Evolutionary conservation across 2,888 invertebrate genomes (phyloP), one percentile per base, ranked within the genome.

Genomic region (Meliscaeva auricollis): DNA sequence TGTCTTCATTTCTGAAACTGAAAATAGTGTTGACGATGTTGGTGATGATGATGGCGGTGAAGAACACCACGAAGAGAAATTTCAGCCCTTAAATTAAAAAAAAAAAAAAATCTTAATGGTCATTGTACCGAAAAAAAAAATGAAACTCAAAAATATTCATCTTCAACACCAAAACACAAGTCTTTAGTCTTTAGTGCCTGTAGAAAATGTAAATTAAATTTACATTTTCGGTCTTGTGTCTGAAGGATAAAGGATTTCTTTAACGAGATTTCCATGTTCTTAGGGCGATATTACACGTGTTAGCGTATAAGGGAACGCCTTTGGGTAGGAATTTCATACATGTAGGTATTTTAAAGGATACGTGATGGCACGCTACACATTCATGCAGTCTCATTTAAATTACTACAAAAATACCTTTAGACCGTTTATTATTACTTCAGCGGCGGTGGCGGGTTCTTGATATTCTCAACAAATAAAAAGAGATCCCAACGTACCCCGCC

Each of bases 81-180:
- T 22, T 8, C 30, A 32, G 32, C 52, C 35, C 68, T 76, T 35
- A 48, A 26, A n/a, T 13, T 13, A 13, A 50, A 54, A 58, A 54
- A 68, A 48, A 81, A 13, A 48, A 52, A 72, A 62, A 38, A 46
- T 62, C n/a, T 15, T 17, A 50, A 66, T 84, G 74, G 83, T 70
- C 83, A 84, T 70, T 79, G 79, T 78, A 69, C 69, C 50, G 7
- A 8, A 11, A 3, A 52, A 54, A 48, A 26, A 66, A 74, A 74
- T 50, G 82, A 38, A n/a, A 72, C 66, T 79, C 64, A 48, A 69
- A 68, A 68, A 62, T 44, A 35, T 17, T 50, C 9, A 17, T 13
- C 17, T 30, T 54, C 13, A 20, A 20, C 41, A 22, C 20, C n/a
- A n/a, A 20, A 13, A n/a, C n/a, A 11, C 32, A 58, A 41, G 26